Base-by-base conservation (phyloP, 2,888 invertebrate genomes). In the Temnothorax unifasciatus region DNA sequence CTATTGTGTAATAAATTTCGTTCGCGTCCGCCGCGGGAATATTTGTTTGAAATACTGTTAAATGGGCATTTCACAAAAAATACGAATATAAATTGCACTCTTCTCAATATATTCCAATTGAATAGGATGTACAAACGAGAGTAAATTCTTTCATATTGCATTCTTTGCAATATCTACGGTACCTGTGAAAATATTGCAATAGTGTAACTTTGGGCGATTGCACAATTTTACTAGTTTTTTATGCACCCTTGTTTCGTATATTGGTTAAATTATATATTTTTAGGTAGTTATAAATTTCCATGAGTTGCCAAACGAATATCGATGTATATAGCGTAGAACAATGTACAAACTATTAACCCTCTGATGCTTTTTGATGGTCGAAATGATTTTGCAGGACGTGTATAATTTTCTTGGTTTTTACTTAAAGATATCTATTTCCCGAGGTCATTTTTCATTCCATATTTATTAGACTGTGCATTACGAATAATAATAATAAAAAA, bases 151-250 rank as follows among this genome's bases (percentile, higher is more conserved):
- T 47, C 8, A 29, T 38, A 73, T 77, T 44, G 59, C 38, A 61
- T 29, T 57, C 11, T 47, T 59, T 47, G 57, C 44, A 47, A 59
- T 73, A 47, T 73, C 73, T 61, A 73, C 38, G 18, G 73, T 81
- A 81, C 73, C 59, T 81, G 59, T 38, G 15, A 81, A 73, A 73
- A 50, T 47, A 81, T 79, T 38, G 57, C 59, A 59, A 73, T 47
- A 59, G 59, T 25, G 34, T 59, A 59, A 79, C 3, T 59, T 41
- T 59, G 21, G 13, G 47, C 4, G 11, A 59, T n/a, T 57, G 79
- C 21, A 57, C 57, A 38, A 71, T 11, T 47, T 59, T 38, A 29
- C 3, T 5, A 68, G 69, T 57, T 73, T 81, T 9, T 59, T 47
- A 25, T 15, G 18, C 11, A 44, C 18, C 18, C 69, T 44, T 34